Base-by-base conservation (phyloP, 1,140 invertebrate species). In the Caenorhabditis tropicalis region DNA sequence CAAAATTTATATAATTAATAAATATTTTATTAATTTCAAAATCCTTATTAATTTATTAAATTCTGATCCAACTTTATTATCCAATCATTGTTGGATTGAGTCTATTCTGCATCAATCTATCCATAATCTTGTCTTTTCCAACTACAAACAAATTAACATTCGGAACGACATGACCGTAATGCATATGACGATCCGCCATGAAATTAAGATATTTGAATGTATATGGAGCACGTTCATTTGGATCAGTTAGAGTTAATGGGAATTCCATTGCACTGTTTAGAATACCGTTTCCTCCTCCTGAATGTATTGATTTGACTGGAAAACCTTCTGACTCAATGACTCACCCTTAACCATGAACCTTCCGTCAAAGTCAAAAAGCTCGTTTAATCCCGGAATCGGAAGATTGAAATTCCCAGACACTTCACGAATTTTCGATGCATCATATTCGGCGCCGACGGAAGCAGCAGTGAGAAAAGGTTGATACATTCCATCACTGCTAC, bases 31-130 rank as follows among this genome's bases (percentile, higher is more conserved):
- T 33, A n/a, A 46, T 74, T 74, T 27, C n/a, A n/a, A n/a, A n/a
- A n/a, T n/a, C n/a, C 21, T 56, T 56, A 56, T 39, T 43, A 74
- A 24, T 16, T 36, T 0, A 65, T 16, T 16, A 74, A 74, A 43
- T 5, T 16, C 24, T 6, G 10, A 58, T n/a, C 39, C 3, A 70
- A 27, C 5, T 9, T 53, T 74, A 65, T 86, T 39, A 87, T 21
- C 86, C 86, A n/a, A 87, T 70, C 80, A 87, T 80, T 3, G 86
- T 86, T n/a, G 86, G 86, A 83, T 87, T 87, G 48, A 82, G 43
- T 74, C 82, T 79, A 36, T 87, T 87, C 65, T 83, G 70, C 53
- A 31, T 58, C 15, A 87, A 53, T 49, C 82, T 65, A 10, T 86
- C 70, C 86, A 87, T 87, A 33, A 87, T 84, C 82, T 87, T 87